Conservation (phyloP, 2,797 vertebrate genomes). For the Clarias laeviceps region DNA sequence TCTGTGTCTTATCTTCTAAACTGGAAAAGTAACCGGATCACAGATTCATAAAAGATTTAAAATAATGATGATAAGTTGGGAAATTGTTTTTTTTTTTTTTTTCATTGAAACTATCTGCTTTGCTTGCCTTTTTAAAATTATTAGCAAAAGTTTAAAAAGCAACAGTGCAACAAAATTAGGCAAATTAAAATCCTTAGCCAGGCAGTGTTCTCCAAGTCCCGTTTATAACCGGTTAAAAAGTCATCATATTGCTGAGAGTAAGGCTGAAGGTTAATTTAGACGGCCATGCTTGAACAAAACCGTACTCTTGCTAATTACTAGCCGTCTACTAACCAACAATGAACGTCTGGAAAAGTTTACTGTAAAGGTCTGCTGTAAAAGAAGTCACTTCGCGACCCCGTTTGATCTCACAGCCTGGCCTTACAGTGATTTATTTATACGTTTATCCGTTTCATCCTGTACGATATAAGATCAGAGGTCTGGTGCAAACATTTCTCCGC, state of each 20-base stretch:
- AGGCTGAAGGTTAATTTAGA: conserved; percentile 52
- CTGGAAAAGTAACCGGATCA: conserved; percentile 16
- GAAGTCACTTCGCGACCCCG: not conserved
- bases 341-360: not conserved
- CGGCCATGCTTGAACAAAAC: not conserved
- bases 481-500: not conserved
- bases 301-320: conserved; percentile 30
- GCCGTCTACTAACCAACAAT: conserved; percentile 46
- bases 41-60: conserved; percentile 17
- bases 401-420: not conserved
- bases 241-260: conserved; percentile 15
- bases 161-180: not conserved
- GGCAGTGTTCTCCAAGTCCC: not conserved
- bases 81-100: not conserved
- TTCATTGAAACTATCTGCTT: not conserved
- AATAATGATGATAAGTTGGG: not conserved
- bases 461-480: not conserved
- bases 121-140: not conserved
- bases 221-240: conserved; percentile 34
- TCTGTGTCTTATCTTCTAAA: conserved; percentile 1
- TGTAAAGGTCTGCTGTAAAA: not conserved
- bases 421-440: not conserved
- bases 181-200: too few species aligned
- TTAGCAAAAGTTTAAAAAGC: not conserved
- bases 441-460: not conserved